Evolutionary conservation across 2,888 invertebrate genomes (phyloP).

Genomic region (Epinotia nisella): DNA sequence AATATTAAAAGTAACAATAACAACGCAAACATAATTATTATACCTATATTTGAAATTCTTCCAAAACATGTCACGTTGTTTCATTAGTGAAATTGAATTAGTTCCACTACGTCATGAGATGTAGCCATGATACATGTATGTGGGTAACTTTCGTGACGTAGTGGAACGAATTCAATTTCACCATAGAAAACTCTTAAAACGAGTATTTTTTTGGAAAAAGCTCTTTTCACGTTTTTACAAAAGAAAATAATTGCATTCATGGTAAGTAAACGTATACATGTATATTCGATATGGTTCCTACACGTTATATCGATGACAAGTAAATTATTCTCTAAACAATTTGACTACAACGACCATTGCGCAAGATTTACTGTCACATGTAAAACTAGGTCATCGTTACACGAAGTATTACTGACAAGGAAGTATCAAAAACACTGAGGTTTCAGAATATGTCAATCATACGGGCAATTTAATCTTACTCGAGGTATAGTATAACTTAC

Average conservation of each 20-base stretch:
- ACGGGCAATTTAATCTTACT: conserved; percentile 39
- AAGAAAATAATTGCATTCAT: too few relatives aligned
- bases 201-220: too few relatives aligned
- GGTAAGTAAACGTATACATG: background rate
- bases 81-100: too few relatives aligned
- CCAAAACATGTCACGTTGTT: too few relatives aligned
- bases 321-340: conserved; percentile 31
- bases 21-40: too few relatives aligned
- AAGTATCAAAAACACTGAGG: conserved; percentile 37
- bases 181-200: too few relatives aligned
- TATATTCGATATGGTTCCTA: background rate
- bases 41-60: too few relatives aligned
- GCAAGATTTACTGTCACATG: conserved; percentile 12
- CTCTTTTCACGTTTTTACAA: background rate
- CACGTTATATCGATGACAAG: conserved; percentile 30
- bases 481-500: conserved; percentile 28
- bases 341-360: conserved; percentile 15
- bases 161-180: too few relatives aligned
- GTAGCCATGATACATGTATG: too few relatives aligned
- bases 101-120: too few relatives aligned
- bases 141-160: too few relatives aligned
- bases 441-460: conserved; percentile 41
- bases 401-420: conserved; percentile 28
- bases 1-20: too few relatives aligned
- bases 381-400: conserved; percentile 29